Evolutionary conservation across 2,797 vertebrate genomes (phyloP).

Genomic region (Acanthopagrus latus): DNA sequence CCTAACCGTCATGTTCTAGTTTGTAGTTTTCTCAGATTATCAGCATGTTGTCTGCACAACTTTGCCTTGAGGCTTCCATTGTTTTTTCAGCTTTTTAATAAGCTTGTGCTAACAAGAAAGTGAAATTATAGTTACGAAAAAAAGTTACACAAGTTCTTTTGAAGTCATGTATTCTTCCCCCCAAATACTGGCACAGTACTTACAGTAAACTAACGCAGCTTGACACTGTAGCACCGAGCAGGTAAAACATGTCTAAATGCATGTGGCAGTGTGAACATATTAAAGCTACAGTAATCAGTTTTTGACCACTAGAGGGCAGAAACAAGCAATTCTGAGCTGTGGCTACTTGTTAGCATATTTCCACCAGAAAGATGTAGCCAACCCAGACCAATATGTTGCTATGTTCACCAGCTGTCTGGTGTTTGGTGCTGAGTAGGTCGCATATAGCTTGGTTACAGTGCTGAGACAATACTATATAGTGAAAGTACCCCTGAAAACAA

Average conservation of each 20-base stretch:
- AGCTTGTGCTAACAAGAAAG: not conserved
- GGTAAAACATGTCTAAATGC: conserved; percentile 3
- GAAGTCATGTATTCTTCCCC: not conserved
- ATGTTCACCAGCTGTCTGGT: not conserved
- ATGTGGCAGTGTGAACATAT: conserved; percentile 2
- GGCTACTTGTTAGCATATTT: not conserved
- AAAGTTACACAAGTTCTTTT: not conserved
- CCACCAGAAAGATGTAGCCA: not conserved
- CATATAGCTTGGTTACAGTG: not conserved
- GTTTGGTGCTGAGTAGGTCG: not conserved
- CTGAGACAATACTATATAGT: conserved; percentile 1
- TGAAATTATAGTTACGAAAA: not conserved
- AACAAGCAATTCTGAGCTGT: not conserved
- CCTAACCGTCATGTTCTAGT: conserved; percentile 11
- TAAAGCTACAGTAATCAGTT: conserved; percentile 22
- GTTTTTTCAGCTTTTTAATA: conserved; percentile 29
- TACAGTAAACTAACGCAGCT: not conserved
- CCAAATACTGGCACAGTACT: conserved; percentile 13
- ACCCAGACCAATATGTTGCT: not conserved
- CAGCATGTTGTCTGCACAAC: conserved; percentile 13
- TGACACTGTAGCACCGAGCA: conserved; percentile 12
- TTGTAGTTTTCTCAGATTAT: conserved; percentile 27
- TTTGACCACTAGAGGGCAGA: conserved; percentile 12
- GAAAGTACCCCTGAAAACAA: conserved; percentile 2
- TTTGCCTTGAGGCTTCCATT: not conserved